A percentile compares a stretch with the other conserved stretches of the same genome.
phyloP scores from a whole-genome alignment of 1,140 invertebrate genomes.

The Archegozetes longisetosus region DNA sequence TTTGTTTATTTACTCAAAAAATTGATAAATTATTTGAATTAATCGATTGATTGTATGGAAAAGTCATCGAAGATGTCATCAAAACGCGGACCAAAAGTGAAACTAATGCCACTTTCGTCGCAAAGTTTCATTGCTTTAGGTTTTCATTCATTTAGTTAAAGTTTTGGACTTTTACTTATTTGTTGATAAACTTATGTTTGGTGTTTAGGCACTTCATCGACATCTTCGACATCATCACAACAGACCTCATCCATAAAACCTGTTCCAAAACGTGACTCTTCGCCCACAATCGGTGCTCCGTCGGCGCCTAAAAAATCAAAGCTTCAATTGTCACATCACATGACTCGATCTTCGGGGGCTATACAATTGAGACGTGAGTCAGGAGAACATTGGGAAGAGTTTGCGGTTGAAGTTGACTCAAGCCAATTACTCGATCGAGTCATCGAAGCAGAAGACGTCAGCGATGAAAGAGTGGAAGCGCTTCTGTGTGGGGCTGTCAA shows the following conservation, averaged over 20 bases:
- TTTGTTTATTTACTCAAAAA: no score
- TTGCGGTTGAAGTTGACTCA: conserved; percentile 26
- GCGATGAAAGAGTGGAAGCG: conserved; percentile 32
- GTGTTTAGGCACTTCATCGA: background rate
- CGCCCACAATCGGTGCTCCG: background rate
- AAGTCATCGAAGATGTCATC: background rate
- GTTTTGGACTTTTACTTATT: background rate
- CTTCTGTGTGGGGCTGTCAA: conserved; percentile 38
- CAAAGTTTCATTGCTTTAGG: background rate
- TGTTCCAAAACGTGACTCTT: background rate
- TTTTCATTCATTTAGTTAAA: background rate
- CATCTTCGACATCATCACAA: background rate
- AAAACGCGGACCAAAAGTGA: background rate
- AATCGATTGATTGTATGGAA: no score
- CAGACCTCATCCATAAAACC: background rate
- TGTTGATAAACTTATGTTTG: background rate
- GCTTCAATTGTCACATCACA: background rate
- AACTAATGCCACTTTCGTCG: background rate
- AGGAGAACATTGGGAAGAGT: conserved; percentile 15
- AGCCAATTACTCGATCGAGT: conserved; percentile 29
- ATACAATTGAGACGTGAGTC: background rate
- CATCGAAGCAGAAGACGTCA: conserved; percentile 30
- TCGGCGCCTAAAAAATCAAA: background rate
- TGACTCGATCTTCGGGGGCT: background rate
- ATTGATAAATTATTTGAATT: no score